Evolutionary conservation across 2,797 vertebrate species (phyloP), one percentile per base, ranked within the genome.

Genomic region (Antrozous pallidus): DNA sequence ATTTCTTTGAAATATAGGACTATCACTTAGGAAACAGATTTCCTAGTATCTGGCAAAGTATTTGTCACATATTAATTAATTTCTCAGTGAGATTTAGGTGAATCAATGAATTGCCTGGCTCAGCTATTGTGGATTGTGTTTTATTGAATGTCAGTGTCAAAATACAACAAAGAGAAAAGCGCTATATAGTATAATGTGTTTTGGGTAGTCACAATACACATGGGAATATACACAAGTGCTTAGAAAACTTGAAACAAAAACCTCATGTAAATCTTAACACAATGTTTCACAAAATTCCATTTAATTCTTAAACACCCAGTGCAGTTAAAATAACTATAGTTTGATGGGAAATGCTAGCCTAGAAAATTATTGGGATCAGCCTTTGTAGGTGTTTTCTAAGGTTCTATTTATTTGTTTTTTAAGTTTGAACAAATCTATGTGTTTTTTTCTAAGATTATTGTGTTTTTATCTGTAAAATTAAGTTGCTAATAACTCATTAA

Each of bases 201-300:
- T 51, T 8, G 6, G 13, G 81, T 81, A 86, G 51, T 69, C 8
- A 45, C 10, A 28, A 40, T n/a, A 58, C 16, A 38, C 12, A 14
- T 26, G 4, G n/a, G n/a, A 54, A 38, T 71, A n/a, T 22, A 49
- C 36, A 40, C 38, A 89, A 45, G 1, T 71, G n/a, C n/a, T 92
- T 67, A 49, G 65, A 92, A 95, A 89, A 65, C 8, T 47, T 89
- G 31, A 89, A 65, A 33, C 26, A 79, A 79, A 84, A 92, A 51
- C 26, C 24, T 94, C 40, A 58, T 28, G 6, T 74, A 51, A 84
- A 78, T 42, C n/a, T 56, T 85, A 38, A 56, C 20, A 40, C 20
- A 54, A 4, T 31, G 28, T 80, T 65, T 86, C 47, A 31, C n/a
- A 47, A 86, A 91, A 61, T 65, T 88, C 2, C 14, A 74, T 42